phyloP scores from a whole-genome alignment of 64 coral and sea anemone species.

The Stylophora pistillata region DNA sequence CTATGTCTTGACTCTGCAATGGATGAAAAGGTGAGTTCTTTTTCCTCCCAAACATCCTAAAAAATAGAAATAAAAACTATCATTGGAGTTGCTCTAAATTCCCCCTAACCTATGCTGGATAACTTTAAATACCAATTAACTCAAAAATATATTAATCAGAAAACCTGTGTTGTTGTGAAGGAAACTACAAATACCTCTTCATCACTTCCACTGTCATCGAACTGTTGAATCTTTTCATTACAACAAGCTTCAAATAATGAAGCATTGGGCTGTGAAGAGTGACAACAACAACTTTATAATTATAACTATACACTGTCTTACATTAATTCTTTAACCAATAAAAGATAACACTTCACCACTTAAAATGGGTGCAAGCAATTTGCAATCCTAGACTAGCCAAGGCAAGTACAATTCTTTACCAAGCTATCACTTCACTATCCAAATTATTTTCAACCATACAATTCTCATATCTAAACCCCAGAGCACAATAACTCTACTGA shows the following conservation, averaged over 20 bases:
- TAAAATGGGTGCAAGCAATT: no score
- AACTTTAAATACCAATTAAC: no score
- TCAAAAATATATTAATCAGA: no score
- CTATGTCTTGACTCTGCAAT: conserved; percentile 83
- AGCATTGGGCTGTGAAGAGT: conserved; percentile 62
- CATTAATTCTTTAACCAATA: no score
- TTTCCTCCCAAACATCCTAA: conserved; percentile 97
- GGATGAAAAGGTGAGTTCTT: conserved; percentile 93
- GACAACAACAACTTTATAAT: neutral
- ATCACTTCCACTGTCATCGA: conserved; percentile 99
- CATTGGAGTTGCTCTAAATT: neutral
- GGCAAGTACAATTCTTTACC: no score
- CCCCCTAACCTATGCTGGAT: no score
- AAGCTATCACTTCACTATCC: no score
- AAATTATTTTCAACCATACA: no score
- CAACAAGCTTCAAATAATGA: conserved; percentile 93
- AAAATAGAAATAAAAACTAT: neutral
- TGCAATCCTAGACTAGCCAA: no score
- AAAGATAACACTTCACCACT: no score
- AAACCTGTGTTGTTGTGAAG: neutral
- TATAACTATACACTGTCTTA: neutral
- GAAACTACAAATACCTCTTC: conserved; percentile 72
- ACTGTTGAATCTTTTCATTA: conserved; percentile 96
- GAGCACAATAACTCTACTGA: no score
- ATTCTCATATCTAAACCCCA: no score